Conservation (phyloP, 2,888 invertebrate species). For the Nemapogon koenigi region DNA sequence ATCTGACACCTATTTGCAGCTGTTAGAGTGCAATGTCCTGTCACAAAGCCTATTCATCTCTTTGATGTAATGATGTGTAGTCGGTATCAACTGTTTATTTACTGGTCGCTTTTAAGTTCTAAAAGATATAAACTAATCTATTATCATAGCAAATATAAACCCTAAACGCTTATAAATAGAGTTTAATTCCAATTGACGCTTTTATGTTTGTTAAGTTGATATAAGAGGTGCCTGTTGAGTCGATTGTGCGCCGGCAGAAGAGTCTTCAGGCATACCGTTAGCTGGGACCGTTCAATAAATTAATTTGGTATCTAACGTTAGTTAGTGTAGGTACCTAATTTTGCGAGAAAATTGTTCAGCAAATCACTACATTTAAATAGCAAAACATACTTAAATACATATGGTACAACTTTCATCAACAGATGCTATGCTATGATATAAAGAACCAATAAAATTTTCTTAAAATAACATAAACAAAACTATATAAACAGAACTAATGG, state of each 20-base stretch:
- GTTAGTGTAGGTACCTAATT: not conserved
- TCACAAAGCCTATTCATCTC: slow-evolving; percentile 39
- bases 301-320: slow-evolving; percentile 33
- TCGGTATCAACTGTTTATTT: slow-evolving; percentile 61
- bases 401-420: not conserved
- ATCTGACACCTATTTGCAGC: slow-evolving; percentile 30
- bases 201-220: not conserved
- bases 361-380: no score
- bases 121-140: slow-evolving; percentile 22
- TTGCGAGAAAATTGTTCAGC: no score
- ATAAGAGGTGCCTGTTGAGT: no score
- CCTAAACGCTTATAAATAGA: not conserved
- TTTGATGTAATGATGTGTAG: slow-evolving; percentile 57
- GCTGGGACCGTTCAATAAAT: slow-evolving; percentile 47
- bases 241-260: slow-evolving; percentile 46
- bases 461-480: not conserved
- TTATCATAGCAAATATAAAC: no score
- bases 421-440: not conserved
- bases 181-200: not conserved
- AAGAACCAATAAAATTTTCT: not conserved
- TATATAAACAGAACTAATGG: not conserved
- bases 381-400: not conserved
- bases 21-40: slow-evolving; percentile 38
- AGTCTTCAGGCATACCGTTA: slow-evolving; percentile 55
- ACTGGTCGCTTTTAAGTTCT: slow-evolving; percentile 30